Evolutionary conservation across 2,113 vertebrate species (phyloP), one percentile per base, ranked within the genome.

Genomic region (Eulemur rufifrons): DNA sequence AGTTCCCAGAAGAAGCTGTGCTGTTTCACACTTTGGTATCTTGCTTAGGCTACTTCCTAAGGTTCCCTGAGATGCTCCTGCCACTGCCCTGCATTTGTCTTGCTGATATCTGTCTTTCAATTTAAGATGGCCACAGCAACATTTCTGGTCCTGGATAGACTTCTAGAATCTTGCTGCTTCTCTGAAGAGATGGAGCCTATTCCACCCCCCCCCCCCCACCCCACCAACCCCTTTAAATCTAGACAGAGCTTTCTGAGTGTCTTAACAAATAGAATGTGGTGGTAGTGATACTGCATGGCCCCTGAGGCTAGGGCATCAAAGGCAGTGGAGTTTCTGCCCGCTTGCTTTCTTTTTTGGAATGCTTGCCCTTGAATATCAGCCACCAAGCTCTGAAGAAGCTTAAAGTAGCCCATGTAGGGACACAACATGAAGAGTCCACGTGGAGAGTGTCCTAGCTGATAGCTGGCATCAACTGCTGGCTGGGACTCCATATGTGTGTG

Each of bases 81-180:
- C 39, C 42, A 18, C 34, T 78, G 17, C 27, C 52, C n/a, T 88
- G 42, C 37, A 1, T 56, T 45, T 76, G 9, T 64, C 20, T 86
- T 37, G 82, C 29, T 64, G 34, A 52, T 47, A n/a, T 3, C 17
- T 20, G 63, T 71, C 66, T 77, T 63, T 66, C 47, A 45, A 86
- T 29, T 45, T 52, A 77, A 59, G 56, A 64, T 12, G 21, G 47
- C 29, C 20, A 74, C 13, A 71, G 23, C 37, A 78, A 12, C 90
- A 39, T 64, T 89, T 80, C 52, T 91, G 42, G 21, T 54, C n/a
- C 39, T 23, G 64, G 17, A 7, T 52, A 17, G 45, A 25, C 83
- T 86, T 84, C 66, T 45, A 92, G 68, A 85, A 45, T 76, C 42
- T 69, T 59, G 34, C 15, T 78, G 12, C 23, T 91, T 81, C 68